Evolutionary conservation across 37 sponge, comb jelly and placozoan genomes (phyloP).

Genomic region (Corticium candelabrum): DNA sequence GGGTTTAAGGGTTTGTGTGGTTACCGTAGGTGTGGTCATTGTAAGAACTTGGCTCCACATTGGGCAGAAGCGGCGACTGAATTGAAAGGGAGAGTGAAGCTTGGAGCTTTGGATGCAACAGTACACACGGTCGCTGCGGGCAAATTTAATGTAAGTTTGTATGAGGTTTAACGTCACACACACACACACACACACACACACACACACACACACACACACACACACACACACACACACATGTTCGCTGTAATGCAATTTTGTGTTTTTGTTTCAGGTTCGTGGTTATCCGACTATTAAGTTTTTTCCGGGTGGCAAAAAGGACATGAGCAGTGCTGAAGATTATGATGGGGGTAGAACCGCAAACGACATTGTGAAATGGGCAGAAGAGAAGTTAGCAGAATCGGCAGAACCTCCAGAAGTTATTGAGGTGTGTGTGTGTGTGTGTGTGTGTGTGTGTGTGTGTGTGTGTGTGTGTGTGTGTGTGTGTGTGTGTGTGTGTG

Average conservation of each 20-base stretch:
- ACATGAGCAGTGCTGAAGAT: conserved; percentile 49
- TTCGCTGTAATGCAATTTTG: not conserved
- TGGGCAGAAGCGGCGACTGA: conserved; percentile 85
- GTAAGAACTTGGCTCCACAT: conserved; percentile 91
- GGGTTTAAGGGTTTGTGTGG: not conserved
- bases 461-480: not conserved
- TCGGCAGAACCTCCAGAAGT: conserved; percentile 84
- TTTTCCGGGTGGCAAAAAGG: conserved; percentile 88
- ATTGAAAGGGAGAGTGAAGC: conserved; percentile 57
- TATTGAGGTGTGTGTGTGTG: conserved; percentile 46
- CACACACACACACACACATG: no score
- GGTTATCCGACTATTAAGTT: conserved; percentile 97
- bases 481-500: conserved; percentile 8
- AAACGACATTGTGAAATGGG: conserved; percentile 80
- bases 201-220: no score
- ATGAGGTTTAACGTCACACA: no score
- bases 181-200: no score
- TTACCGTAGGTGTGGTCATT: conserved; percentile 89
- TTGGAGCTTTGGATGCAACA: conserved; percentile 88
- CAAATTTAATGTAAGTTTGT: no score
- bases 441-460: not conserved
- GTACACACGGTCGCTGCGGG: conserved; percentile 37
- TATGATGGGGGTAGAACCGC: conserved; percentile 82
- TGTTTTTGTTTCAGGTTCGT: conserved; percentile 57
- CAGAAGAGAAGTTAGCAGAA: conserved; percentile 46